Base-by-base conservation (phyloP, 2,113 vertebrate species). In the Callipepla squamata region DNA sequence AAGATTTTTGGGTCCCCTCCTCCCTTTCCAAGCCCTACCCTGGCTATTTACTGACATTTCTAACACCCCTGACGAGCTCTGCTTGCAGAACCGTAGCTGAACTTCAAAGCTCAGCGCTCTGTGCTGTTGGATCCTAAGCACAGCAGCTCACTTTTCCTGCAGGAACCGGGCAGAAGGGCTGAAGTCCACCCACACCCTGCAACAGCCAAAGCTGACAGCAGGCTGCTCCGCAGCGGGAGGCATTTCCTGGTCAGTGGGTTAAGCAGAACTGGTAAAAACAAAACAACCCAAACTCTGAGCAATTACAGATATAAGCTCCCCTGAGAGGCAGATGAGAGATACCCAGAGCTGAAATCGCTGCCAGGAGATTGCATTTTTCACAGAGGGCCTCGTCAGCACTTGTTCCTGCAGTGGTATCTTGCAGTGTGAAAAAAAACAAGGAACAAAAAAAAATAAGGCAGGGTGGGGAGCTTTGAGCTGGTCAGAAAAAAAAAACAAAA, bases 131-230 rank as follows among this genome's bases (percentile, higher is more conserved):
- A 23, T 48, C 69, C 47, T 4, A 3, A 36, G 58, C 10, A 30
- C 63, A 25, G 53, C 11, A 11, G 1, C 3, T 1, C 2, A 13
- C n/a, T 90, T 66, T 36, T 34, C 19, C 76, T 0, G 0, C 0
- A 5, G 77, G 77, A 83, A 74, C 0, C 0, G 7, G 32, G 55
- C 19, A 8, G 94, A 93, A 93, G 10, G 38, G 51, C 73, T 9
- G 1, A 70, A 78, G 67, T 62, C 65, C 86, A 90, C 26, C 92
- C 93, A 57, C 93, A 66, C 91, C 91, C 93, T 77, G 55, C 68
- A 19, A 30, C 21, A 32, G 58, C 26, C 51, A 30, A 86, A 62
- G 78, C 5, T 9, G 90, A 65, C 34, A 8, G 1, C 57, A 36
- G 3, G 63, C 74, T n/a, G 62, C 2, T 2, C 19, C 19, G 0